Evolutionary conservation across 2,888 invertebrate genomes (phyloP).

Genomic region (Boloria selene): DNA sequence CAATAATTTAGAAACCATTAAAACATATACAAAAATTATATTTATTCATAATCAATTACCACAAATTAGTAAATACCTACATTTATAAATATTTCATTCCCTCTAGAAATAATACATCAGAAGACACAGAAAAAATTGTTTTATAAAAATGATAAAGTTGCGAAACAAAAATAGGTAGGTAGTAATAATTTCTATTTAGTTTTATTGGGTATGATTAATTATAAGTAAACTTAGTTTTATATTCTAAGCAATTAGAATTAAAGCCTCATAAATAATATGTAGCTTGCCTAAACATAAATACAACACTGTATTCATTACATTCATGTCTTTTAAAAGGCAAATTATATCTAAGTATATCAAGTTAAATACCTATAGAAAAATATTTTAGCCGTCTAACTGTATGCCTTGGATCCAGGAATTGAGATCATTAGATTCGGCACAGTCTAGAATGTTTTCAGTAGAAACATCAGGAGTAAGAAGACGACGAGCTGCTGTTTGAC

Average conservation of each 20-base stretch:
- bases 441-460: conserved; percentile 86
- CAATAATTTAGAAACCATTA: neutral
- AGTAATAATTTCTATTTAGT: conserved; percentile 30
- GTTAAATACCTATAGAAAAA: conserved; percentile 39
- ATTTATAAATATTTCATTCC: too few relatives aligned
- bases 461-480: conserved; percentile 84
- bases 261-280: conserved; percentile 18
- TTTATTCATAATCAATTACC: neutral
- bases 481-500: conserved; percentile 90
- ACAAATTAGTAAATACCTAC: too few relatives aligned
- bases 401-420: conserved; percentile 95
- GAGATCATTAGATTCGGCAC: conserved; percentile 89
- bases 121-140: neutral
- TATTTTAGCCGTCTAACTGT: conserved; percentile 83
- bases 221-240: conserved; percentile 13
- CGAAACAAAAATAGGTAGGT: conserved; percentile 21
- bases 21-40: conserved; percentile 9
- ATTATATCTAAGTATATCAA: conserved; percentile 44
- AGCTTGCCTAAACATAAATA: conserved; percentile 13
- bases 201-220: conserved; percentile 27
- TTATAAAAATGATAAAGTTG: conserved; percentile 10
- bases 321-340: conserved; percentile 31
- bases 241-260: conserved; percentile 14
- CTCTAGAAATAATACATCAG: too few relatives aligned
- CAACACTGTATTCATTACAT: conserved; percentile 22